phyloP scores from a whole-genome alignment of 2,797 vertebrate genomes.

The Heterohyrax brucei region DNA sequence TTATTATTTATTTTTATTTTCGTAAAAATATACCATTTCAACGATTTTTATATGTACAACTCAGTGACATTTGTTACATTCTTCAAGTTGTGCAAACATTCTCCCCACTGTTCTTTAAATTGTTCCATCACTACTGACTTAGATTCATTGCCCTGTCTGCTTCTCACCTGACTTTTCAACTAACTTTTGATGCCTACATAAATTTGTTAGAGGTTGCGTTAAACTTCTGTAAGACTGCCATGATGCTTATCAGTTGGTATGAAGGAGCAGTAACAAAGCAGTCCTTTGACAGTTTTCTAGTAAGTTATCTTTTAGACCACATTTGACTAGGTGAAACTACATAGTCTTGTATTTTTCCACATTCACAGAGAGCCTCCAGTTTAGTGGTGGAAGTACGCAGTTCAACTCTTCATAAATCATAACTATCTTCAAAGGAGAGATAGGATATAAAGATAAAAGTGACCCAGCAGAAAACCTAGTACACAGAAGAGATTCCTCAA shows the following conservation, averaged over 20 bases:
- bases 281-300: not conserved
- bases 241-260: not conserved
- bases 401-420: constrained; percentile 4
- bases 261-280: not conserved
- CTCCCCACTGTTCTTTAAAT: no score
- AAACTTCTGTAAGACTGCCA: not conserved
- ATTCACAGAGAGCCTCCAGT: not conserved
- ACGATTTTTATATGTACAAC: no score
- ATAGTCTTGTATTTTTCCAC: not conserved
- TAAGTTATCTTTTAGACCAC: constrained; percentile 10
- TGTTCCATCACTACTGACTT: no score
- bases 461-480: not conserved
- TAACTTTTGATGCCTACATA: not conserved
- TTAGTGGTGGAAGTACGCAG: not conserved
- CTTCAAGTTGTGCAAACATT: no score
- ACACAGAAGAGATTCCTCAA: not conserved
- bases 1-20: no score
- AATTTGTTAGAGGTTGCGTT: not conserved
- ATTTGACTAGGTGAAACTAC: not conserved
- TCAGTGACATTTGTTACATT: no score
- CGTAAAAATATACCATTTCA: no score
- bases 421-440: constrained; percentile 44
- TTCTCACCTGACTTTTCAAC: not conserved
- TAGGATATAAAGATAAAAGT: not conserved
- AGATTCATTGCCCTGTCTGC: not conserved